Conservation (phyloP, 2,113 vertebrate species). For the Onychorhynchus coronatus region DNA sequence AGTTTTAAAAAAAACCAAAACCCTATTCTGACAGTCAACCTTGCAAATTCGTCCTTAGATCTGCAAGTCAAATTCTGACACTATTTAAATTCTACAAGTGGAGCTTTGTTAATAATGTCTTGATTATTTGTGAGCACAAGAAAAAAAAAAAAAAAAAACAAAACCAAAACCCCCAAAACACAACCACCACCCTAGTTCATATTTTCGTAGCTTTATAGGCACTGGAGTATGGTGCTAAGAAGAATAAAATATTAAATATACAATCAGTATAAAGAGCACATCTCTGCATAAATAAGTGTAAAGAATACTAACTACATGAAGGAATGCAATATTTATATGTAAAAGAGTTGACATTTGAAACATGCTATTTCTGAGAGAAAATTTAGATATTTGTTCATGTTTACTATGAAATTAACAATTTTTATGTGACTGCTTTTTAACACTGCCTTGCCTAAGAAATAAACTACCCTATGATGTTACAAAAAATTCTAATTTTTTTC, state of each 20-base stretch:
- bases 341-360: not conserved
- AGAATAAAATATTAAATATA: not conserved
- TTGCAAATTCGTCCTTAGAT: constrained; percentile 35
- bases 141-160: not conserved
- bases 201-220: not conserved
- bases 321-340: not conserved
- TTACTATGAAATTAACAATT: not conserved
- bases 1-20: not conserved
- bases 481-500: not conserved
- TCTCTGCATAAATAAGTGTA: not conserved
- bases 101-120: constrained; percentile 23
- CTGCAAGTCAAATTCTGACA: constrained; percentile 46
- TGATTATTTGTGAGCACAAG: not conserved
- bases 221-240: accelerated
- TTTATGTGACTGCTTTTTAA: not conserved
- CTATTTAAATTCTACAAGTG: constrained; percentile 31
- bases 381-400: not conserved
- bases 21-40: constrained; percentile 22
- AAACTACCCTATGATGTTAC: not conserved
- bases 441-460: not conserved
- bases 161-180: too few relatives aligned
- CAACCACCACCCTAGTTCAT: not conserved
- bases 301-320: not conserved
- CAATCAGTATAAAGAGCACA: not conserved
- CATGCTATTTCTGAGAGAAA: not conserved